Evolutionary conservation across 2,797 vertebrate genomes (phyloP).

Genomic region (Sebastiscus tertius): DNA sequence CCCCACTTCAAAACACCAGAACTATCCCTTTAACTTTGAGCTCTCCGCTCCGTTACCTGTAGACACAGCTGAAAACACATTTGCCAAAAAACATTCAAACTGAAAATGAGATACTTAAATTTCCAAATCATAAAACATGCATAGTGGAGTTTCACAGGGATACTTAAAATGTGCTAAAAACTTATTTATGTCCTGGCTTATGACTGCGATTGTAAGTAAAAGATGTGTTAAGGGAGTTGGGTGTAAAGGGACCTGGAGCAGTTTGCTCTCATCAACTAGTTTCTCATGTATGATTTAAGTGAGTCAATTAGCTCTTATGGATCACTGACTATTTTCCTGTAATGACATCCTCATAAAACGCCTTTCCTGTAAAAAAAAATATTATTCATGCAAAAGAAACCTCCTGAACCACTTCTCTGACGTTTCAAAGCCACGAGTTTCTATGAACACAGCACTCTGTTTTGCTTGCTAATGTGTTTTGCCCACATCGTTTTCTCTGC

Average conservation of each 20-base stretch:
- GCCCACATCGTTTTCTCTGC: constrained; percentile 26
- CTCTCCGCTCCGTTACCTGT: neutral
- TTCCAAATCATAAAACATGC: constrained; percentile 20
- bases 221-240: constrained; percentile 17
- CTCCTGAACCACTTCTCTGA: constrained; percentile 25
- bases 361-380: constrained; percentile 1
- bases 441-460: constrained; percentile 26
- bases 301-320: constrained; percentile 40
- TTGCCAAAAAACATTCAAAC: neutral
- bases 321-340: constrained; percentile 30
- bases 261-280: constrained; percentile 25
- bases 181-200: neutral
- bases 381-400: constrained; percentile 26
- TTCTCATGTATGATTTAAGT: constrained; percentile 47
- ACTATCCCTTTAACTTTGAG: neutral
- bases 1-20: too few relatives aligned
- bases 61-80: neutral
- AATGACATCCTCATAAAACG: constrained; percentile 30
- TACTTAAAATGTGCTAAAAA: constrained; percentile 22
- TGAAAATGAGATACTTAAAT: neutral
- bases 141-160: constrained; percentile 2
- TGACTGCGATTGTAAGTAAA: constrained; percentile 15
- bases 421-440: constrained; percentile 15
- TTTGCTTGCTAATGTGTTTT: constrained; percentile 47
- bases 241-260: constrained; percentile 17